These are phyloP conservation scores for Plotosus lineatus DNA, from an alignment of 2,113 vertebrate genomes.

Conservation along the genomic window DNA sequence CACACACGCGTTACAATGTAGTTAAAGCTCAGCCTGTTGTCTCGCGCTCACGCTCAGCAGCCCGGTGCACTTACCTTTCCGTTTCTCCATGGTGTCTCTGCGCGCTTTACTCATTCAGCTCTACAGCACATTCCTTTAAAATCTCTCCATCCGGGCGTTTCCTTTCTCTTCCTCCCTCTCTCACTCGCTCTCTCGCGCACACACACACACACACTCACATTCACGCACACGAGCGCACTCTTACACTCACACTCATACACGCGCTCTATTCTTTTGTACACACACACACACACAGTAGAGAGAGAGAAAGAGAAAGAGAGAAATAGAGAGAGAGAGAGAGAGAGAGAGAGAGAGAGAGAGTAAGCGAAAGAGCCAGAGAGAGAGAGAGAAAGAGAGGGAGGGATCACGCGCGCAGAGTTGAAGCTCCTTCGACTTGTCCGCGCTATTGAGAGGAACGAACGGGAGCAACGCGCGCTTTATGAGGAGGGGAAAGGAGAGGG, in stretches of 20 bases:
- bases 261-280: too few species aligned
- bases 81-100: slow-evolving; percentile 57
- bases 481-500: background rate
- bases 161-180: background rate
- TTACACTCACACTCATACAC: too few species aligned
- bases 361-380: background rate
- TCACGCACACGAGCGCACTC: background rate
- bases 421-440: slow-evolving; percentile 13
- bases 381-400: background rate
- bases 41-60: background rate
- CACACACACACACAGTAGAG: too few species aligned
- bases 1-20: too few species aligned
- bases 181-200: background rate
- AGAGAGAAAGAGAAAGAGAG: background rate
- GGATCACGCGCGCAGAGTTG: slow-evolving; percentile 11
- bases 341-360: background rate
- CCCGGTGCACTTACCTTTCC: slow-evolving; percentile 56
- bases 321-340: background rate
- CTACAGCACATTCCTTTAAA: slow-evolving; percentile 37
- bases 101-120: slow-evolving; percentile 41
- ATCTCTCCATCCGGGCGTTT: slow-evolving; percentile 28
- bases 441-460: background rate
- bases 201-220: background rate
- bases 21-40: slow-evolving; percentile 18
- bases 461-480: slow-evolving; percentile 18